These are phyloP conservation scores for Micromussa lordhowensis DNA, from an alignment of 92 coral and sea anemone genomes.

Conservation along the genomic window DNA sequence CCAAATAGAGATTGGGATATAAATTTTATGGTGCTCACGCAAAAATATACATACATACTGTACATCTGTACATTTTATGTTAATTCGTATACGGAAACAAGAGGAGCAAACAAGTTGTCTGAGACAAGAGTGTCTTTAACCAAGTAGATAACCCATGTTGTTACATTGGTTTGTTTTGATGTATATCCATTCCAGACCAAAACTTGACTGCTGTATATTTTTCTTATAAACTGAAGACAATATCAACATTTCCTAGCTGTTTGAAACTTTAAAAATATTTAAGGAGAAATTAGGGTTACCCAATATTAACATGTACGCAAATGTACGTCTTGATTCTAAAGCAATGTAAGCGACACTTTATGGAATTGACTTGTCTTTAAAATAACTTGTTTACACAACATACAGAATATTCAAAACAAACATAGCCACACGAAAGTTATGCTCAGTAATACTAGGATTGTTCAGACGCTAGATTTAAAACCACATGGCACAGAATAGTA, in stretches of 20 bases:
- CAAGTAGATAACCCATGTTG: neutral
- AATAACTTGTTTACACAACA: neutral
- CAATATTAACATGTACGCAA: neutral
- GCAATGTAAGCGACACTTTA: neutral
- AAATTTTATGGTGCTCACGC: neutral
- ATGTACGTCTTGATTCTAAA: neutral
- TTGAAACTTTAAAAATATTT: too few relatives aligned
- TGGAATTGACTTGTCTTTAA: neutral
- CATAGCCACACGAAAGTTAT: neutral
- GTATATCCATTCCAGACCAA: neutral
- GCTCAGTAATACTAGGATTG: neutral
- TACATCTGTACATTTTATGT: neutral
- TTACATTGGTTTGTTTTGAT: neutral
- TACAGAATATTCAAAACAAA: neutral
- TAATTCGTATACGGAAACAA: neutral
- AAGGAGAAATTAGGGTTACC: neutral
- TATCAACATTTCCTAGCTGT: neutral
- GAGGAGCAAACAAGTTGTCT: slow-evolving; percentile 3
- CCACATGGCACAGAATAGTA: neutral
- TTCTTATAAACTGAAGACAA: neutral
- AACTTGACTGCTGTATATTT: neutral
- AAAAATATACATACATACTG: neutral
- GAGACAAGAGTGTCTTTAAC: neutral
- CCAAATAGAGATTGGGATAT: neutral
- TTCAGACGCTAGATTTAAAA: neutral